phyloP scores from a whole-genome alignment of 2,888 invertebrate genomes.

The Cerastoderma edule region DNA sequence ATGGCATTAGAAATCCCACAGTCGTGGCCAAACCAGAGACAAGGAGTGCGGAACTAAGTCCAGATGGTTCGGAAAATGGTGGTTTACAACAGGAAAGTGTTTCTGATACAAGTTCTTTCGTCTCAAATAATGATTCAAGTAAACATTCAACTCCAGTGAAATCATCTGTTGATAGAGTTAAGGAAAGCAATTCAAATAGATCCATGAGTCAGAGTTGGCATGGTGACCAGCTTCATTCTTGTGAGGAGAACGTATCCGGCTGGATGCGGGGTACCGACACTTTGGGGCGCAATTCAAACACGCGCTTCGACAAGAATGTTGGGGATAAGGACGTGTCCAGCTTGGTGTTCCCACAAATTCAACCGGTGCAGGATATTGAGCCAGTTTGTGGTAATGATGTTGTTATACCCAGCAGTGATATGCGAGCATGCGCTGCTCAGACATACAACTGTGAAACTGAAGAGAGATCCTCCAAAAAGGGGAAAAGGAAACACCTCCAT shows the following conservation, averaged over 20 bases:
- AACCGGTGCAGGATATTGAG: conserved; percentile 34
- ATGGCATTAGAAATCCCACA: too few relatives aligned
- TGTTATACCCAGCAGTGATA: conserved; percentile 49
- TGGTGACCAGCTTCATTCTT: conserved; percentile 30
- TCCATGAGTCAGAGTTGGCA: conserved; percentile 56
- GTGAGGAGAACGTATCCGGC: conserved; percentile 43
- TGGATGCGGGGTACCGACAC: conserved; percentile 39
- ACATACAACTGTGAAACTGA: conserved; percentile 56
- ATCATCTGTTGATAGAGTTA: conserved; percentile 2
- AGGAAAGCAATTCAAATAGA: conserved; percentile 4
- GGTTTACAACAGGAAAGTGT: background rate
- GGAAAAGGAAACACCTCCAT: conserved; percentile 40
- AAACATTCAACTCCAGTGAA: conserved; percentile 14
- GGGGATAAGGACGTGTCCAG: conserved; percentile 54
- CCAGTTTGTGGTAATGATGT: conserved; percentile 9
- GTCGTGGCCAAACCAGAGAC: background rate
- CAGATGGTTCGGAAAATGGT: background rate
- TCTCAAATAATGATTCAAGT: conserved; percentile 12
- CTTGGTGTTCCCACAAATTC: conserved; percentile 47
- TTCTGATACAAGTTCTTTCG: conserved; percentile 18
- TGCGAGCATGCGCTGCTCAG: conserved; percentile 57
- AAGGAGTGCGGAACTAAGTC: background rate
- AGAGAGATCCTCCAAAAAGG: conserved; percentile 38
- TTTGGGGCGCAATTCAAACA: conserved; percentile 47
- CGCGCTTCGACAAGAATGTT: conserved; percentile 48